Evolutionary conservation across 2,888 invertebrate species (phyloP).

Genomic region (Bhutanitis thaidina): DNA sequence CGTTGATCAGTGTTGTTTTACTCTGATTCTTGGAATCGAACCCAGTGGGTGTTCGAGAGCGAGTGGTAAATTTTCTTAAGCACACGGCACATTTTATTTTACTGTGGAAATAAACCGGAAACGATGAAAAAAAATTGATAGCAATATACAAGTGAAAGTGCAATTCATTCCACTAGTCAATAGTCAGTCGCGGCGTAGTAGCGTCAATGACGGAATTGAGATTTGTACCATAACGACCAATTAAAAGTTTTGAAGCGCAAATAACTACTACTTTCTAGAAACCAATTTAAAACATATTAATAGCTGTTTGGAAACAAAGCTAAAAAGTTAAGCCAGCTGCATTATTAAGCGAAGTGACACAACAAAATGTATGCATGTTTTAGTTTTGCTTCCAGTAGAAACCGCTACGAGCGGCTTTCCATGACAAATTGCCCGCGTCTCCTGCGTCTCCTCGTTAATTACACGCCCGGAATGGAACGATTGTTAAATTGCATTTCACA

Average conservation of each 20-base stretch:
- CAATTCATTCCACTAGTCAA: slow-evolving; percentile 7
- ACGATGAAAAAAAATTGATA: too few relatives aligned
- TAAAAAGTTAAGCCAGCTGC: slow-evolving; percentile 14
- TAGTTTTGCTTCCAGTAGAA: slow-evolving; percentile 15
- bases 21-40: too few relatives aligned
- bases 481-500: slow-evolving; percentile 47
- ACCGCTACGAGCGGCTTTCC: slow-evolving; percentile 25
- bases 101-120: too few relatives aligned
- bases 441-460: slow-evolving; percentile 55
- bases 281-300: slow-evolving; percentile 14
- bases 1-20: too few relatives aligned
- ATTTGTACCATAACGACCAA: slow-evolving; percentile 16
- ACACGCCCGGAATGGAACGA: slow-evolving; percentile 49
- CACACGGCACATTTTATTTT: too few relatives aligned
- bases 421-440: slow-evolving; percentile 56
- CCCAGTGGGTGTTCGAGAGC: too few relatives aligned
- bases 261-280: not conserved
- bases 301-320: slow-evolving; percentile 19
- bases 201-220: slow-evolving; percentile 7
- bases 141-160: not conserved
- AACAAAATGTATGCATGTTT: slow-evolving; percentile 21
- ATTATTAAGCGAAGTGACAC: slow-evolving; percentile 17
- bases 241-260: slow-evolving; percentile 24
- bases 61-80: too few relatives aligned
- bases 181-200: too few relatives aligned